Evolutionary conservation across 2,888 invertebrate species (phyloP).

Genomic region (Trissolcus japonicus): DNA sequence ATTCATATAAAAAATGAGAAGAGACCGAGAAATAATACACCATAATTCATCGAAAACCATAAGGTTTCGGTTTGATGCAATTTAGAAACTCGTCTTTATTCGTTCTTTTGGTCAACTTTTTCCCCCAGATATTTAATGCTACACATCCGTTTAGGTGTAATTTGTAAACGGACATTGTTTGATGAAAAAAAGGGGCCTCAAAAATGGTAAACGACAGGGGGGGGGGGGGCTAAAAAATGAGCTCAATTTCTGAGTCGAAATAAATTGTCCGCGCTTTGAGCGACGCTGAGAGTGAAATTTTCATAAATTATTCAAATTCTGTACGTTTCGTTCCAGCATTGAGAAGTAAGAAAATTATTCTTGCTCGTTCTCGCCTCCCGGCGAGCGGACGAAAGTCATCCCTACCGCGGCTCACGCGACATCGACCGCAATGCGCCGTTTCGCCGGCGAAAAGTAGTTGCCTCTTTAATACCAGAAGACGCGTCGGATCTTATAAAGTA

Average conservation of each 20-base stretch:
- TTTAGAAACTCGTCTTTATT: conserved; percentile 1
- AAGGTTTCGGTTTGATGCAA: too few species aligned
- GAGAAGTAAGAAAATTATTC: conserved; percentile 47
- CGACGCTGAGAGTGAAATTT: conserved; percentile 38
- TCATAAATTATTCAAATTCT: conserved; percentile 49
- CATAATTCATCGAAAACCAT: too few species aligned
- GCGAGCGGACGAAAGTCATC: conserved; percentile 51
- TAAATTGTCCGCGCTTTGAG: conserved; percentile 23
- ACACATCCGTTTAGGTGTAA: conserved; percentile 14
- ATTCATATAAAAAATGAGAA: too few species aligned
- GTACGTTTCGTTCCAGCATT: conserved; percentile 27
- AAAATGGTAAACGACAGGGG: neutral
- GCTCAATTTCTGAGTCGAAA: conserved; percentile 18
- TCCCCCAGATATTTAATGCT: conserved; percentile 19
- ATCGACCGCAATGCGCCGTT: conserved; percentile 57
- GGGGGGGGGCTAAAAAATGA: neutral
- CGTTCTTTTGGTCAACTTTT: conserved; percentile 10
- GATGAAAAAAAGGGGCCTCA: conserved; percentile 9
- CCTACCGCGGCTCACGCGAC: conserved; percentile 44
- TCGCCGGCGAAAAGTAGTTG: conserved; percentile 40
- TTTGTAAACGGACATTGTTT: conserved; percentile 10
- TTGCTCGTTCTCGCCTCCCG: conserved; percentile 45
- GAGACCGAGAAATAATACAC: too few species aligned
- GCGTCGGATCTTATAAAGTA: conserved; percentile 68
- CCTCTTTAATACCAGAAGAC: conserved; percentile 36